Base-by-base conservation (phyloP, 1,140 invertebrate genomes). In the Littorina saxatilis region DNA sequence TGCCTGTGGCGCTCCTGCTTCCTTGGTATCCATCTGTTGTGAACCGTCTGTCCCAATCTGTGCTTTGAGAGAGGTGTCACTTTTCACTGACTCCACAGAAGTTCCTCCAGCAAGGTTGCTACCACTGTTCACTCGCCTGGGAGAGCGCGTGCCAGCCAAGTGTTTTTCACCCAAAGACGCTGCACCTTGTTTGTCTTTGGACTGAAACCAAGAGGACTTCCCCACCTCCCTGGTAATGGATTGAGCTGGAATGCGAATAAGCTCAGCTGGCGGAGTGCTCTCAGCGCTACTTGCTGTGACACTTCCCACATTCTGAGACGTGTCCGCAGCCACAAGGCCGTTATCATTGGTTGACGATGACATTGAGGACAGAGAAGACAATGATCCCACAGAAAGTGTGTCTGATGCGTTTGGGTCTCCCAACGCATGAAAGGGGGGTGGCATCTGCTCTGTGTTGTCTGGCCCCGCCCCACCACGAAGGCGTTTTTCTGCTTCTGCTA, bases 401-500 rank as follows among this genome's bases (percentile, higher is more conserved):
- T 68, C 66, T 13, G 66, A 37, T 32, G 23, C 66, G 23, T 39
- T 39, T 3, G 66, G 32, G 23, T 68, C 66, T 9, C 13, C 66
- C 17, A 35, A 0, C 55, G n/a, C 7, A 58, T 9, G n/a, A 20
- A 13, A 20, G 15, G 35, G 32, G 23, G 23, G 35, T 23, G 66
- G 17, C 2, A 35, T 15, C 37, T 68, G 29, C 39, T 17, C 66
- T 3, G 40, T 17, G 17, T 17, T 72, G 68, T 37, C 27, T 20
- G 70, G 3, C 2, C 27, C 72, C 35, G 55, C 29, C 55, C 47
- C 77, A 7, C 80, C 78, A 39, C 81, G 50, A 63, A 91, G 50
- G 35, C 87, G 87, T 29, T 82, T 86, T 74, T 89, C 86, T 43
- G 90, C 88, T 52, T 90, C 85, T 29, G 89, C 89, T 4, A 91